A percentile compares a stretch with the other conserved stretches of the same genome.
Evolutionary conservation across 2,888 invertebrate genomes (phyloP).

Genomic region (Cheilosia vernalis): DNA sequence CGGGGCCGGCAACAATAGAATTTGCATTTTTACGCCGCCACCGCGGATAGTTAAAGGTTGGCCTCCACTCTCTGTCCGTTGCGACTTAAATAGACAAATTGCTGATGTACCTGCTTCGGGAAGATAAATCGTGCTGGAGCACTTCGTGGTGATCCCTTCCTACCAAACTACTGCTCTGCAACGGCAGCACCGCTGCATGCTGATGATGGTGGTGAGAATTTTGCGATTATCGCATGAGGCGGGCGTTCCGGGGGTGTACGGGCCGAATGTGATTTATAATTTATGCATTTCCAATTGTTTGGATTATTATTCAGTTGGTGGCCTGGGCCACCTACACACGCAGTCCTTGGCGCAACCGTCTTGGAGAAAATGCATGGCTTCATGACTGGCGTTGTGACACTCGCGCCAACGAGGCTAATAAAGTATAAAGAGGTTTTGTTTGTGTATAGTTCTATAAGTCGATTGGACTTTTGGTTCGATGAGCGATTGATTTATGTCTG

Average conservation of each 20-base stretch:
- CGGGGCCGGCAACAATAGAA: conserved; percentile 70
- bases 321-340: conserved; percentile 65
- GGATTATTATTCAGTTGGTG: conserved; percentile 61
- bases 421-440: conserved; percentile 31
- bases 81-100: conserved; percentile 73
- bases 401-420: conserved; percentile 62
- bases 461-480: conserved; percentile 38
- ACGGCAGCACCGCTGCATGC: neutral
- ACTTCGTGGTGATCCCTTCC: conserved; percentile 70
- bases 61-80: conserved; percentile 22
- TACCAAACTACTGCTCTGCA: conserved; percentile 23
- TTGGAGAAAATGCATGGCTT: conserved; percentile 43
- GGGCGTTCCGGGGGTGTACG: neutral
- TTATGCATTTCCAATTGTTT: conserved; percentile 73
- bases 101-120: conserved; percentile 73
- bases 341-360: conserved; percentile 18
- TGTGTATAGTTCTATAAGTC: neutral
- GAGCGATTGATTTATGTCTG: conserved; percentile 70
- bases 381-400: conserved; percentile 67
- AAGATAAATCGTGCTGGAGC: conserved; percentile 73
- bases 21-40: conserved; percentile 56
- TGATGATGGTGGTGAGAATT: conserved; percentile 9
- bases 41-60: conserved; percentile 33
- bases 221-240: conserved; percentile 25
- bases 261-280: conserved; percentile 59